Evolutionary conservation across 2,113 vertebrate species (phyloP).

Genomic region (Alexandromys fortis): DNA sequence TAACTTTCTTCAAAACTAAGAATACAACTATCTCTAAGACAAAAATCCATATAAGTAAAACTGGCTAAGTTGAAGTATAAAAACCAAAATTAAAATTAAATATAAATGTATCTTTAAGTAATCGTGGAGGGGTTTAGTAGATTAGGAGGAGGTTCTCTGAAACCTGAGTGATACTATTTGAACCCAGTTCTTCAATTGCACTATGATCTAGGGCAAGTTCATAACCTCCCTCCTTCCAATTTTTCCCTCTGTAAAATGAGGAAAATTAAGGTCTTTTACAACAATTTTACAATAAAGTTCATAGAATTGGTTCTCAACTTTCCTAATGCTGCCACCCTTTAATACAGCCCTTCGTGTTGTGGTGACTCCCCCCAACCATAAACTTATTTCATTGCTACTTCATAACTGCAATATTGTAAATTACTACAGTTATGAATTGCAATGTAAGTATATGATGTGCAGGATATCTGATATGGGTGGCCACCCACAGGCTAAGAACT

Average conservation of each 20-base stretch:
- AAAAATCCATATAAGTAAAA: background rate
- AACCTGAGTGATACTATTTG: background rate
- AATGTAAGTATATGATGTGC: background rate
- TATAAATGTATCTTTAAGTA: background rate
- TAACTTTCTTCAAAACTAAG: background rate
- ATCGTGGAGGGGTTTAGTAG: background rate
- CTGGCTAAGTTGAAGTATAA: background rate
- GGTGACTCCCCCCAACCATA: background rate
- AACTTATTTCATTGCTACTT: background rate
- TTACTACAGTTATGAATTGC: background rate
- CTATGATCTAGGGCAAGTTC: background rate
- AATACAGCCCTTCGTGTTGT: background rate
- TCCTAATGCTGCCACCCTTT: background rate
- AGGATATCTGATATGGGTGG: background rate
- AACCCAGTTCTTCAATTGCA: background rate
- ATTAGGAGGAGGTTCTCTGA: conserved; percentile 1
- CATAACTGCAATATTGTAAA: background rate
- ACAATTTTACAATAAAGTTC: conserved; percentile 14
- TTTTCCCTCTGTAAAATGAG: background rate
- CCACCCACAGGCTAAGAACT: background rate
- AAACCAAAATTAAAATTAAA: background rate
- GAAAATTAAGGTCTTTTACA: background rate
- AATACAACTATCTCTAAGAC: background rate
- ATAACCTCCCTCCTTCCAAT: background rate
- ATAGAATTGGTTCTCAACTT: background rate